Evolutionary conservation across 1,140 invertebrate species (phyloP).

Genomic region (Sycophila sp.): DNA sequence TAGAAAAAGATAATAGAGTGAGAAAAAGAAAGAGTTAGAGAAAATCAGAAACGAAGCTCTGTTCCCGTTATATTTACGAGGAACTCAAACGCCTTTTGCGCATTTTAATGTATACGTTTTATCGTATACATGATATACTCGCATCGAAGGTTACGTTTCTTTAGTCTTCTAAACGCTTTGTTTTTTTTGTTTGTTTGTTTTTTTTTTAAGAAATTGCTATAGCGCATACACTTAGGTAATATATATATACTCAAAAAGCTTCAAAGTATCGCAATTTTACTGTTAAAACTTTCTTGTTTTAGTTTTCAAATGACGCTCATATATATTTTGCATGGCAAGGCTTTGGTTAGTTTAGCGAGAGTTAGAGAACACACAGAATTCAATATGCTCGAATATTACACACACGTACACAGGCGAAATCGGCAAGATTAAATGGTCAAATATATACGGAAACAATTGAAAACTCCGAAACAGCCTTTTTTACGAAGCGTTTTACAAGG

Average conservation of each 20-base stretch:
- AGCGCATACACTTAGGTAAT: slow-evolving; percentile 43
- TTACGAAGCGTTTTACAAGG: slow-evolving; percentile 21
- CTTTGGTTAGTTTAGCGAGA: slow-evolving; percentile 42
- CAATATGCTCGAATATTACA: slow-evolving; percentile 47
- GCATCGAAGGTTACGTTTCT: slow-evolving; percentile 4
- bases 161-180: slow-evolving; percentile 14
- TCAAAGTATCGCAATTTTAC: slow-evolving; percentile 15
- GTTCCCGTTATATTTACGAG: slow-evolving; percentile 34
- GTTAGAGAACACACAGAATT: slow-evolving; percentile 47
- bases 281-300: neutral
- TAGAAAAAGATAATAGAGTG: slow-evolving; percentile 35
- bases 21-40: slow-evolving; percentile 34
- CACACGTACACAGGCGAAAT: slow-evolving; percentile 51
- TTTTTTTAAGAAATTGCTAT: slow-evolving; percentile 27
- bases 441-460: slow-evolving; percentile 2
- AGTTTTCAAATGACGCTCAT: slow-evolving; percentile 36
- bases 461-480: slow-evolving; percentile 13
- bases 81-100: slow-evolving; percentile 36
- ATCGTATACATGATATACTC: slow-evolving; percentile 14
- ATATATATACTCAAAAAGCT: slow-evolving; percentile 43
- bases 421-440: slow-evolving; percentile 31
- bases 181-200: no score
- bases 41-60: slow-evolving; percentile 43
- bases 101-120: neutral
- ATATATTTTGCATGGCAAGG: slow-evolving; percentile 43